A percentile compares a stretch with the other conserved stretches of the same genome.
These are phyloP conservation scores for Orientallactaga bullata DNA, from an alignment of 2,113 vertebrate genomes.

Conservation along the genomic window DNA sequence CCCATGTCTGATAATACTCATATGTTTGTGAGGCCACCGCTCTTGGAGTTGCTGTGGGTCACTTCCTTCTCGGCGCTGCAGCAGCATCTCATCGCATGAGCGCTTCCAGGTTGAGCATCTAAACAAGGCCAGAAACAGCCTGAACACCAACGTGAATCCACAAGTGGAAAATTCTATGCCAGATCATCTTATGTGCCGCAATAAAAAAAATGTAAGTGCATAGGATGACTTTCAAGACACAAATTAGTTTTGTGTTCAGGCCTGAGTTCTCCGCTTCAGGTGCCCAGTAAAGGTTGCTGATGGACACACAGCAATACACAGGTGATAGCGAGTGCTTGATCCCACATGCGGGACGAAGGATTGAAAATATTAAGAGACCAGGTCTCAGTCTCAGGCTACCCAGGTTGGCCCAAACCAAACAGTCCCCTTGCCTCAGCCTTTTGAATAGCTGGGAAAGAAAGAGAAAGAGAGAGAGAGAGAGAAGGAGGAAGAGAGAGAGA, in stretches of 20 bases:
- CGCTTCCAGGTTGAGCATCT: neutral
- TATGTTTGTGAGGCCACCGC: neutral
- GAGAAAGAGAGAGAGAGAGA: no score
- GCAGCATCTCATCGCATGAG: neutral
- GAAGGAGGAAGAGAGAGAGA: no score
- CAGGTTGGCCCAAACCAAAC: neutral
- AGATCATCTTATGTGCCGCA: neutral
- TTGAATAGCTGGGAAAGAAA: neutral
- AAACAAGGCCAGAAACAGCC: neutral
- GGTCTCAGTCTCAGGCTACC: neutral
- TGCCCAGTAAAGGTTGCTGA: neutral
- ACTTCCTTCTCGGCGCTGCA: no score
- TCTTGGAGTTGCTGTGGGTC: no score
- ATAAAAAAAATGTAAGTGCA: neutral
- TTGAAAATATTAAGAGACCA: neutral
- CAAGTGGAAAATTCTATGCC: no score
- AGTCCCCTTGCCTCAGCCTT: neutral
- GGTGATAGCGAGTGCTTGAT: accelerated
- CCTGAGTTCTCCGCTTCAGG: neutral
- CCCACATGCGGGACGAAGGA: accelerated
- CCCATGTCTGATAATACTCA: neutral
- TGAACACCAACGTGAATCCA: no score
- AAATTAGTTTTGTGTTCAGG: neutral
- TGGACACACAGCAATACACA: neutral
- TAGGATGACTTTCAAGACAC: neutral